Evolutionary conservation across 2,113 vertebrate species (phyloP).

Genomic region (Myrmophylax atrothorax): DNA sequence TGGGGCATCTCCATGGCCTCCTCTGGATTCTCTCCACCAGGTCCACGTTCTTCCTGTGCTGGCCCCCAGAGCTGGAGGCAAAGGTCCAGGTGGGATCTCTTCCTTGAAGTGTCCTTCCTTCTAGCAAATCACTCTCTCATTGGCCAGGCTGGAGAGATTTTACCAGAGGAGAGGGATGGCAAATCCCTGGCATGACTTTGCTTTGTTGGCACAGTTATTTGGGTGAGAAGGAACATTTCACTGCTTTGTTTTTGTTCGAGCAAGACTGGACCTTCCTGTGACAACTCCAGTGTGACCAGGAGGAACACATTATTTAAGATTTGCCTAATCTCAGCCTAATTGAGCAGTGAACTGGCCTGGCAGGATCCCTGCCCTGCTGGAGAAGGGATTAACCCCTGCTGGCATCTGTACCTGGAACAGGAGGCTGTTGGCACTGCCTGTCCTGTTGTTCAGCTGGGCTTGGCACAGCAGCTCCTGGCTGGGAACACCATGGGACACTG

Average conservation of each 20-base stretch:
- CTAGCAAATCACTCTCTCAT: too few species aligned
- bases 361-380: not conserved
- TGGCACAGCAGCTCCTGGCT: not conserved
- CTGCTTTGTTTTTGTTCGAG: not conserved
- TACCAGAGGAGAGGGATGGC: not conserved
- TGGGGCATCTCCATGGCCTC: fast-evolving
- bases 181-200: not conserved
- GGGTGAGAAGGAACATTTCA: not conserved
- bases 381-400: not conserved
- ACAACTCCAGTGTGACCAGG: not conserved
- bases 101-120: not conserved
- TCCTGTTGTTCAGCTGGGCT: not conserved
- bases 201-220: not conserved
- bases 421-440: not conserved
- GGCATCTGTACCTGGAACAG: not conserved
- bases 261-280: fast-evolving
- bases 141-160: not conserved
- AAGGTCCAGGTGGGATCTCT: not conserved
- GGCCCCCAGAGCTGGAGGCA: too few species aligned
- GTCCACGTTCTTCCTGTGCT: not conserved
- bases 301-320: not conserved
- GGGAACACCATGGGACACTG: fast-evolving
- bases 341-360: not conserved
- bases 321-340: not conserved
- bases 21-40: not conserved